These are phyloP conservation scores for Brachionus calyciflorus DNA, from an alignment of 1,140 invertebrate genomes.

Conservation along the genomic window DNA sequence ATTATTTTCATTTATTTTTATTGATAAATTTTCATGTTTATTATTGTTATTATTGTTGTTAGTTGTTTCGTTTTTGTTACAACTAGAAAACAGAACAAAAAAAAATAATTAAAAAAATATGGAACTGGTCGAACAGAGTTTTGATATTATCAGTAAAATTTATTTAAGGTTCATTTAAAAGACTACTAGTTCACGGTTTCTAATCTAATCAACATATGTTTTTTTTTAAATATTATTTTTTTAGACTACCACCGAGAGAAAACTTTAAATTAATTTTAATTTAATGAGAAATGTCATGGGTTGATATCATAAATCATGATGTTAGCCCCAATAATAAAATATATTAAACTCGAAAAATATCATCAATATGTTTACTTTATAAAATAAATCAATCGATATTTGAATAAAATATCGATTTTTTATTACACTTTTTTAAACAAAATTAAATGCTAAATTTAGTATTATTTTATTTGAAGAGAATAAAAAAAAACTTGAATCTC, in stretches of 20 bases:
- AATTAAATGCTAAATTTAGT: too few species aligned
- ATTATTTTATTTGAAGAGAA: too few species aligned
- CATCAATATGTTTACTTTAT: background rate
- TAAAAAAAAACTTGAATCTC: background rate
- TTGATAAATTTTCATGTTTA: conserved; percentile 40
- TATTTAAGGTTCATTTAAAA: conserved; percentile 37
- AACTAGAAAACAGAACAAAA: conserved; percentile 21
- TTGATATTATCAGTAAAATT: background rate
- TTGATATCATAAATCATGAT: conserved; percentile 18
- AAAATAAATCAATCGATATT: conserved; percentile 42
- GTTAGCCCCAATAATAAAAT: too few species aligned
- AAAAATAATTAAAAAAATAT: conserved; percentile 34
- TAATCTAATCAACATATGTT: conserved; percentile 42
- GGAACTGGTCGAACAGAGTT: too few species aligned
- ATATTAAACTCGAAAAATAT: too few species aligned
- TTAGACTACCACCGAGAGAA: too few species aligned
- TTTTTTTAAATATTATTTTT: background rate
- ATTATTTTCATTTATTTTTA: background rate
- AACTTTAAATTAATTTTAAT: conserved; percentile 34
- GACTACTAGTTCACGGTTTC: conserved; percentile 21
- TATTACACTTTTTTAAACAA: too few species aligned
- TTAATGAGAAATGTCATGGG: conserved; percentile 35
- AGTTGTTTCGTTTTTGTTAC: background rate
- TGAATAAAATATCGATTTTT: conserved; percentile 38
- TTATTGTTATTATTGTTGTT: too few species aligned